Conservation (phyloP, 2,113 vertebrate genomes). For the Fulmarus glacialis region DNA sequence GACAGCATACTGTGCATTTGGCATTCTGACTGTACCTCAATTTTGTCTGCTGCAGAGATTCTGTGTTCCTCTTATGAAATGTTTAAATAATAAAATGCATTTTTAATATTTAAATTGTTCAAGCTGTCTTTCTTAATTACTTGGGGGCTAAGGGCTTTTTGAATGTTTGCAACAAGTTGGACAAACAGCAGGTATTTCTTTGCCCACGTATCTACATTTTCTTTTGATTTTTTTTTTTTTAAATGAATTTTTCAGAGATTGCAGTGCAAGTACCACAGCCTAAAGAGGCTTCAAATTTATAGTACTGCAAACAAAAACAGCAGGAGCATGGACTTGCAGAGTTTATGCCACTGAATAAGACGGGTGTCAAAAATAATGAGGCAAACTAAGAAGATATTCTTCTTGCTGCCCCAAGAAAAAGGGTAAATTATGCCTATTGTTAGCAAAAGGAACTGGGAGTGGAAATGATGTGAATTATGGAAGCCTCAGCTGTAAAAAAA, state of each 20-base stretch:
- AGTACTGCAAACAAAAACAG: not conserved
- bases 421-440: not conserved
- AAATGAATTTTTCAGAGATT: not conserved
- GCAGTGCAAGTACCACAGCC: not conserved
- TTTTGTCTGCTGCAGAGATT: constrained; percentile 13
- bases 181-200: not conserved
- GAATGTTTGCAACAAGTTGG: not conserved
- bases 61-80: not conserved
- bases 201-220: not conserved
- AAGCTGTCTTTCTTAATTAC: constrained; percentile 11
- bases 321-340: not conserved
- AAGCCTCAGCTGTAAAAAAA: not conserved
- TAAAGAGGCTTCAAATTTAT: not conserved
- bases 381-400: not conserved
- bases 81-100: constrained; percentile 45
- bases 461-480: constrained; percentile 2
- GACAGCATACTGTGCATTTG: not conserved
- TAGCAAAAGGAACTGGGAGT: not conserved
- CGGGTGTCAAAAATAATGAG: constrained; percentile 55
- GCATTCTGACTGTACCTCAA: not conserved
- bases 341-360: not conserved
- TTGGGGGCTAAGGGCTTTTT: not conserved
- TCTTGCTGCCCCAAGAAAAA: not conserved
- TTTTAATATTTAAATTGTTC: constrained; percentile 52
- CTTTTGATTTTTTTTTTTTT: not conserved